Base-by-base conservation (phyloP, 2,113 vertebrate genomes). In the Sigmodon hispidus region DNA sequence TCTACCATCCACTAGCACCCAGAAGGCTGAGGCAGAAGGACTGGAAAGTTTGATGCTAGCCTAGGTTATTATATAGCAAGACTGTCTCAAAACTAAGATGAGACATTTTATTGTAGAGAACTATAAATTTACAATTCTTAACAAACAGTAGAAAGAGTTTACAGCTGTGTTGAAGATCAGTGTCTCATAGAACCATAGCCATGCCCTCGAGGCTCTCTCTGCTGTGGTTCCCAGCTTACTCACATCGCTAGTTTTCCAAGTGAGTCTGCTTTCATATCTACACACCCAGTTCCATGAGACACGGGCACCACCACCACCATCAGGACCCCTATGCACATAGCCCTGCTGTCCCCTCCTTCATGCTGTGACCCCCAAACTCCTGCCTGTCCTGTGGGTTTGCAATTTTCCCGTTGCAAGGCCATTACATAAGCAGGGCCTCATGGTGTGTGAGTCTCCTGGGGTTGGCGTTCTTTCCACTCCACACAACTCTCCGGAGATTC, bases 321-420 rank as follows among this genome's bases (percentile, higher is more conserved):
- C 3, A 89, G 29, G 55, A 76, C 40, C 57, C 67, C 75, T 7
- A 9, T 4, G 2, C 5, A 10, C 10, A 26, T 5, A 55, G 12
- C 36, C 0, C 55, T 2, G 2, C 29, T 21, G 21, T 13, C 16
- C 5, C 5, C 10, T 22, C 21, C 40, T 7, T 61, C 52, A 3
- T 16, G 2, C 50, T 43, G 61, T 5, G 0, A 1, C 26, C 36
- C 13, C 50, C 2, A 7, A 52, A 9, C 21, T 1, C 31, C 36
- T 16, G 11, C 7, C 88, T 2, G 7, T 2, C 43, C 45, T 40
- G 3, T 17, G 19, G 36, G 73, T 75, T 50, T 3, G 3, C 40
- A 31, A 36, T 8, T 52, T 55, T 63, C 36, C 77, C 94, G 17
- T 63, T 89, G 95, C 83, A 26, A 48, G 87, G 72, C 48, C 29